Percentiles rank a stretch among this genome's conserved stretches.
Conservation (phyloP, 2,888 invertebrate genomes). For the Dryococelus australis region DNA sequence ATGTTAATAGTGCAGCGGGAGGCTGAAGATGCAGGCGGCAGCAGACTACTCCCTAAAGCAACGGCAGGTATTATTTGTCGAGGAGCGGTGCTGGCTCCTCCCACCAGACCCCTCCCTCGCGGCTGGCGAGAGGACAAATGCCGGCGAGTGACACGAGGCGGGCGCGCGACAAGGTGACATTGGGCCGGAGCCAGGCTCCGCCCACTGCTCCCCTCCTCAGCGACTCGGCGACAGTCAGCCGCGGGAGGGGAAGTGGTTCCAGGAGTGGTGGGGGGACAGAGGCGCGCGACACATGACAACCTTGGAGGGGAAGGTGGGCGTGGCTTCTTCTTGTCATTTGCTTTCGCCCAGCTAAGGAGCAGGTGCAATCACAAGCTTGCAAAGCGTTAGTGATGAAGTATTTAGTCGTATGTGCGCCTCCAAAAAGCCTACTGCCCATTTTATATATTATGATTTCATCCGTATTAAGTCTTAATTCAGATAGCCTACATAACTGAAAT, state of each 20-base stretch:
- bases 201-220: neutral
- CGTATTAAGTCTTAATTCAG: no score
- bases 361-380: no score
- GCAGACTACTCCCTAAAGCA: no score
- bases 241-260: neutral
- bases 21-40: no score
- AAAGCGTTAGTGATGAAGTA: no score
- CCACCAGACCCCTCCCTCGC: neutral
- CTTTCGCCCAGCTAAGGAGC: neutral
- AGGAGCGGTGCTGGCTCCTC: neutral
- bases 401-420: no score
- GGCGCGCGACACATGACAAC: conserved; percentile 23
- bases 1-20: no score
- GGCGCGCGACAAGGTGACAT: conserved; percentile 22
- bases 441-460: no score
- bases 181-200: conserved; percentile 21
- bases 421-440: no score
- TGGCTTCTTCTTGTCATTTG: conserved; percentile 17
- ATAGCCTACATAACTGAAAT: no score
- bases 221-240: neutral
- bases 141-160: conserved; percentile 10
- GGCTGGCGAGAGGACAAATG: neutral
- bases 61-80: conserved; percentile 7
- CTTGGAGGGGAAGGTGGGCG: conserved; percentile 12
- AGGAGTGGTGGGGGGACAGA: neutral